Base-by-base conservation (phyloP, 2,888 invertebrate species). In the Leucozona laternaria region DNA sequence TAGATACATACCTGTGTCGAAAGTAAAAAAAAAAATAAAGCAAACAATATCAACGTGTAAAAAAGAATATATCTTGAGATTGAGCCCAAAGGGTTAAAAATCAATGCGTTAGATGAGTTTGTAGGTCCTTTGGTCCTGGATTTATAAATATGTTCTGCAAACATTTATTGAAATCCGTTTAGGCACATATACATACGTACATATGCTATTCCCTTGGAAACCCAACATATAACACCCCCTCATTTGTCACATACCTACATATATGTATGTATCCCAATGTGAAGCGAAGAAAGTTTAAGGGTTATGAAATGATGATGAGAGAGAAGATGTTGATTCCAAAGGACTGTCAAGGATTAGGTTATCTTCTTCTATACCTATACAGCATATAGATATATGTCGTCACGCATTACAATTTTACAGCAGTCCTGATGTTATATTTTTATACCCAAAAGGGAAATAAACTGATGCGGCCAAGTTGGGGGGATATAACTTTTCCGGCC, bases 161-260 rank as follows among this genome's bases (percentile, higher is more conserved):
- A 82, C 82, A 82, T 87, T 87, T 87, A 87, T 87, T 79, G 82
- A 82, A 76, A 79, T 79, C 75, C 79, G 79, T 76, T 87, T 17
- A 31, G 11, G 10, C 79, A 20, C 20, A 20, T n/a, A n/a, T n/a
- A n/a, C n/a, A n/a, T n/a, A n/a, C n/a, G n/a, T 22, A 86, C 82
- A 82, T 79, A 82, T 75, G 70, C 79, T 71, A 45, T 64, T 37
- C 64, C 64, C 58, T 13, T 57, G 34, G 66, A 58, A 37, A 80
- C 43, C 68, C 20, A 43, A 22, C 15, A 2, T n/a, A 60, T 15
- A 22, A 2, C 8, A 28, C 1, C 37, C 58, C 31, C 48, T 25
- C 43, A 55, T 22, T 8, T 60, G 25, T 34, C 45, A n/a, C 6
- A 40, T 6, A 43, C 5, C 11, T 11, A 55, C 68, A 53, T 68